phyloP scores from a whole-genome alignment of 2,797 vertebrate species.

The Novumbra hubbsi region DNA sequence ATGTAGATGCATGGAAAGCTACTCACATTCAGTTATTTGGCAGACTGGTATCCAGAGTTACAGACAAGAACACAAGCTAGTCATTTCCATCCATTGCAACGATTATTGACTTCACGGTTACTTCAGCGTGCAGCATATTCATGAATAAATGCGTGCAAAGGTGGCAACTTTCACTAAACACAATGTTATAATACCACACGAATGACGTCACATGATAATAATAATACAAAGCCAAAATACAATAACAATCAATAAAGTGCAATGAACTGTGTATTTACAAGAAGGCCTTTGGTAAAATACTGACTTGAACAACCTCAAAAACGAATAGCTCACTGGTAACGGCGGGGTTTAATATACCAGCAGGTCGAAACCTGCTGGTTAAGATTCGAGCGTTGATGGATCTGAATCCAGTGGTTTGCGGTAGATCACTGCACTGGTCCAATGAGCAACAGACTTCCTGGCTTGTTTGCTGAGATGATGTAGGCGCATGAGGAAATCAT shows the following conservation, averaged over 20 bases:
- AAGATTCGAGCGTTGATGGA: not conserved
- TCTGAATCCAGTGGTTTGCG: slow-evolving; percentile 20
- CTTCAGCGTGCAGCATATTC: not conserved
- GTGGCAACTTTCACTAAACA: not conserved
- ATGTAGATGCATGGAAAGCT: not conserved
- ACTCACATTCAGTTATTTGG: too few relatives aligned
- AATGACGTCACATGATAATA: not conserved
- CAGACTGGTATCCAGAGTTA: too few relatives aligned
- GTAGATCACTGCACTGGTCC: slow-evolving; percentile 23
- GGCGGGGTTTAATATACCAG: not conserved
- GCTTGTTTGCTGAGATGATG: slow-evolving; percentile 35
- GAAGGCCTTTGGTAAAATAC: not conserved
- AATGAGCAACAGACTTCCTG: slow-evolving; percentile 31
- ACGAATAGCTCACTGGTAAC: not conserved
- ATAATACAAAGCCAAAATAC: too few relatives aligned
- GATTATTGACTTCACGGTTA: not conserved
- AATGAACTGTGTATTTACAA: not conserved
- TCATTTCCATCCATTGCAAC: not conserved
- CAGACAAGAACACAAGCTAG: not conserved
- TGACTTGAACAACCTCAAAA: not conserved
- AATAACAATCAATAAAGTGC: not conserved
- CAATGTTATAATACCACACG: not conserved
- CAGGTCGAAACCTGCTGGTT: not conserved
- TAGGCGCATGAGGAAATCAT: slow-evolving; percentile 61
- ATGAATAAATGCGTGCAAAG: not conserved